Percentiles rank a stretch among this genome's conserved stretches.
Conservation (phyloP, 2,888 invertebrate species). For the Tetragonula carbonaria region DNA sequence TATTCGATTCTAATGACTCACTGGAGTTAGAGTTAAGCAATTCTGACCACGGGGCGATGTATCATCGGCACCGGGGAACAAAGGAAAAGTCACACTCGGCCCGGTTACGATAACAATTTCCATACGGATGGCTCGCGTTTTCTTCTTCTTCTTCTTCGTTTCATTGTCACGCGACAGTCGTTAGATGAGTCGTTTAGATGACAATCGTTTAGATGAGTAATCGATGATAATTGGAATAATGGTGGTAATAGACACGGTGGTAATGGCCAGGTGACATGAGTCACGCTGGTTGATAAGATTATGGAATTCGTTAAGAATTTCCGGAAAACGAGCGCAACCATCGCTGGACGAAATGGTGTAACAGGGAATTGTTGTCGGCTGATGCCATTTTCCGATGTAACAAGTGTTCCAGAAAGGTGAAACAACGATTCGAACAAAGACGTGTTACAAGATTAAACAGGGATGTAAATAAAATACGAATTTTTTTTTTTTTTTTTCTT, state of each 20-base stretch:
- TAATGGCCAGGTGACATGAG: background rate
- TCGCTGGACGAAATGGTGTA: background rate
- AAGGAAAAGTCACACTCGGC: constrained; percentile 31
- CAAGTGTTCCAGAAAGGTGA: background rate
- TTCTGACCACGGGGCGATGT: constrained; percentile 41
- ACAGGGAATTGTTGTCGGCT: background rate
- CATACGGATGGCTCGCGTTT: constrained; percentile 1
- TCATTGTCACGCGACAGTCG: constrained; percentile 30
- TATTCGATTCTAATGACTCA: constrained; percentile 61
- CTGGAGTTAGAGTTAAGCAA: constrained; percentile 44
- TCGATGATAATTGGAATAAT: background rate
- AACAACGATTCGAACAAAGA: background rate
- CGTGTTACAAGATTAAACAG: background rate
- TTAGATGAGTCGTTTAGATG: no score
- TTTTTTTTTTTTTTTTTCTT: no score
- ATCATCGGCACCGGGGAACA: constrained; percentile 36
- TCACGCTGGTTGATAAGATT: background rate
- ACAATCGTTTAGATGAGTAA: background rate
- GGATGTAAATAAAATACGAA: background rate
- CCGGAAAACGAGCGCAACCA: background rate
- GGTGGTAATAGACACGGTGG: background rate
- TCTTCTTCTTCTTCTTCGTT: background rate
- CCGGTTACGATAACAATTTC: constrained; percentile 56
- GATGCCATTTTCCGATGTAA: background rate
- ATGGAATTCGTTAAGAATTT: background rate